Evolutionary conservation across 2,888 invertebrate species (phyloP).

Genomic region (Drosophila anomalipes): DNA sequence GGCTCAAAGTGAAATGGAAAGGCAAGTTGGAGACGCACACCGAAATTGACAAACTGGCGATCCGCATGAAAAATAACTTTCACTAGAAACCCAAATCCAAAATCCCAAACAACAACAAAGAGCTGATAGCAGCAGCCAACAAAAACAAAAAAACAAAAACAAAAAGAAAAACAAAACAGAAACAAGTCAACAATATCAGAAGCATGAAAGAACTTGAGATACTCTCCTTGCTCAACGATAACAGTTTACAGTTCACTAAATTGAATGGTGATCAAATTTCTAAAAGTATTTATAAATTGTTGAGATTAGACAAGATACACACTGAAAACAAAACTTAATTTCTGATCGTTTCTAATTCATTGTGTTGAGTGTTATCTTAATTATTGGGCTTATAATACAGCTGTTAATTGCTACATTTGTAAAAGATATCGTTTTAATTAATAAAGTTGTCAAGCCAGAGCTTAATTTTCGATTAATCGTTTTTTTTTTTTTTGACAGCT

Average conservation of each 20-base stretch:
- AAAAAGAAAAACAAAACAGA: slow-evolving; percentile 3
- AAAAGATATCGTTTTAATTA: background rate
- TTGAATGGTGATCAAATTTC: background rate
- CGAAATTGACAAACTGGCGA: slow-evolving; percentile 69
- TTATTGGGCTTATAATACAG: background rate
- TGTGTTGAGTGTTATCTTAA: background rate
- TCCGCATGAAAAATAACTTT: slow-evolving; percentile 71
- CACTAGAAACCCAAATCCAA: slow-evolving; percentile 73
- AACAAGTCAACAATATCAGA: background rate
- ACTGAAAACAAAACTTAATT: background rate
- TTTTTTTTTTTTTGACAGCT: slow-evolving; percentile 1
- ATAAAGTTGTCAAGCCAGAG: background rate
- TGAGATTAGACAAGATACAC: background rate
- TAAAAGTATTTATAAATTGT: background rate
- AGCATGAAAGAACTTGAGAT: background rate
- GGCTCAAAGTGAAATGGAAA: slow-evolving; percentile 65
- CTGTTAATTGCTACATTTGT: background rate
- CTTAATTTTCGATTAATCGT: background rate
- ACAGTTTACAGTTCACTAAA: background rate
- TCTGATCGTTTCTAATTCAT: background rate
- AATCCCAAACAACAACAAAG: slow-evolving; percentile 24
- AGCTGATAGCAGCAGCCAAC: slow-evolving; percentile 52
- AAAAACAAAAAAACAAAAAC: background rate
- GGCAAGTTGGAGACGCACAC: slow-evolving; percentile 41
- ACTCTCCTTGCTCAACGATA: background rate